These are phyloP conservation scores for Porites australiensis DNA, from an alignment of 64 coral and sea anemone species.

Conservation along the genomic window DNA sequence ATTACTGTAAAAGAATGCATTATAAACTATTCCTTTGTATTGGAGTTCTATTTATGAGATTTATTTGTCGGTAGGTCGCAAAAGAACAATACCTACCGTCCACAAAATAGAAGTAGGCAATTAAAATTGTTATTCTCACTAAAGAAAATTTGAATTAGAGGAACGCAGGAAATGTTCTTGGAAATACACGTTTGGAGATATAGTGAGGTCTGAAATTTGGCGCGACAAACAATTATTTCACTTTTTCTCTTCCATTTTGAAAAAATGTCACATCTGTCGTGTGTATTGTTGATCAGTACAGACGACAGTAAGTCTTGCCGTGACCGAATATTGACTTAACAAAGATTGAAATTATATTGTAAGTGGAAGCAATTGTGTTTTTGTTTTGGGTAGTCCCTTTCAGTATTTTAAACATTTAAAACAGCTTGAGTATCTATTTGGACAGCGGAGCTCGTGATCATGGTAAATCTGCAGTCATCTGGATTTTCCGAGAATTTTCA, in stretches of 20 bases:
- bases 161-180: no score
- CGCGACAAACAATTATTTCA: no score
- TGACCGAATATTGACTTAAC: not conserved
- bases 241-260: no score
- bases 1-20: not conserved
- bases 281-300: not conserved
- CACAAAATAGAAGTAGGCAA: not conserved
- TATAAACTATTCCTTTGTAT: not conserved
- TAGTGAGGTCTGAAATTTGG: no score
- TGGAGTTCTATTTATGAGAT: not conserved
- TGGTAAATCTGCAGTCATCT: no score
- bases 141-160: no score
- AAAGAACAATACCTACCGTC: slow-evolving; percentile 19
- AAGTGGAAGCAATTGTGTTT: not conserved
- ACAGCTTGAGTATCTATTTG: no score
- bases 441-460: not conserved
- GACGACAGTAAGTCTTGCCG: not conserved
- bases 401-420: not conserved
- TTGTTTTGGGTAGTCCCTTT: not conserved
- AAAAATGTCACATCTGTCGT: no score
- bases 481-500: no score
- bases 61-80: not conserved
- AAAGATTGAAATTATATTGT: not conserved
- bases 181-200: no score
- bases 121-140: no score